These are phyloP conservation scores for Cyclophora albipunctata DNA, from an alignment of 2,888 invertebrate genomes.

Conservation along the genomic window DNA sequence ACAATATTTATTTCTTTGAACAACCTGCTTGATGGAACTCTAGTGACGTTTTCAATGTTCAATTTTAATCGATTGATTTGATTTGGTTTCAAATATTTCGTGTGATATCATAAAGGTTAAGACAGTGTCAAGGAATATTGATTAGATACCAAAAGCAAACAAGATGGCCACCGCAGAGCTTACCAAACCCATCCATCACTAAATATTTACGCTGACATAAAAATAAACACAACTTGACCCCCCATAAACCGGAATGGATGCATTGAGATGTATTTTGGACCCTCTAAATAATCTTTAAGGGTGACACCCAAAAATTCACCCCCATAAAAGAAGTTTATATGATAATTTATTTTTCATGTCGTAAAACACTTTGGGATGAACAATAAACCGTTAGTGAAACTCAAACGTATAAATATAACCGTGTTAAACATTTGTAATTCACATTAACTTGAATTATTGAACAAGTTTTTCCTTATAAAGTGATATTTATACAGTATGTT, in stretches of 20 bases:
- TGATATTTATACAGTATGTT: too few species aligned
- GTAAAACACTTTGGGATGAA: slow-evolving; percentile 44
- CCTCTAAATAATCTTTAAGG: slow-evolving; percentile 21
- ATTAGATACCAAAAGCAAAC: too few species aligned
- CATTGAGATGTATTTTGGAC: slow-evolving; percentile 1
- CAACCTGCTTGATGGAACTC: too few species aligned
- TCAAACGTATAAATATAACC: slow-evolving; percentile 20
- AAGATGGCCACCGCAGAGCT: too few species aligned
- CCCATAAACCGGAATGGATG: neutral
- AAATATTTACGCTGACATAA: too few species aligned
- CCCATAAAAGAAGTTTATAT: slow-evolving; percentile 3
- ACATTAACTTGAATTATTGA: slow-evolving; percentile 9
- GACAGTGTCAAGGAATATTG: too few species aligned
- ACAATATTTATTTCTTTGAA: too few species aligned
- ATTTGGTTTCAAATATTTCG: too few species aligned
- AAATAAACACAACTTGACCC: neutral
- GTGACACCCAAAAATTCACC: slow-evolving; percentile 22
- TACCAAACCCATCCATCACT: too few species aligned
- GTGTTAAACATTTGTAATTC: slow-evolving; percentile 13
- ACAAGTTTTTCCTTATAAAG: neutral
- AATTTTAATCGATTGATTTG: too few species aligned
- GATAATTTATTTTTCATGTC: slow-evolving; percentile 46
- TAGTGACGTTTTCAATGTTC: too few species aligned
- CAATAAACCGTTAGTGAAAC: slow-evolving; percentile 25
- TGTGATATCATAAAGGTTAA: too few species aligned